Conservation (phyloP, 92 coral and sea anemone genomes). For the Micromussa lordhowensis region DNA sequence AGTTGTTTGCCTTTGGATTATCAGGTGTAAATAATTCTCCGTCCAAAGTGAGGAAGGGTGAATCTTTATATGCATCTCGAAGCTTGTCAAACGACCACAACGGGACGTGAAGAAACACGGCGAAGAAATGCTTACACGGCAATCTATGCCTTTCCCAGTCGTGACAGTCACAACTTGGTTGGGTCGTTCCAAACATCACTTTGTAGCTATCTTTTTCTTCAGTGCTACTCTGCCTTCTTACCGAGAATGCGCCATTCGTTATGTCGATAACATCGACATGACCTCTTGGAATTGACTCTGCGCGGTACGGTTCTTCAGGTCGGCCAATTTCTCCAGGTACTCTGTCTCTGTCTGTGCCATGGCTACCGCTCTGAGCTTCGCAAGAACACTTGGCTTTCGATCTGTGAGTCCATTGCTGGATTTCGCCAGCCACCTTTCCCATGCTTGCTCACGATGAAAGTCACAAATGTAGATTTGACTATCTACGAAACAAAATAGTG, state of each 20-base stretch:
- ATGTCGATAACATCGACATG: slow-evolving; percentile 26
- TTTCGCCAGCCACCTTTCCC: too few species aligned
- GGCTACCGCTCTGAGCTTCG: too few species aligned
- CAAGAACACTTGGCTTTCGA: too few species aligned
- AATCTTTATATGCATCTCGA: slow-evolving; percentile 26
- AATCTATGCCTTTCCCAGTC: slow-evolving; percentile 51
- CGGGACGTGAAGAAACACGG: slow-evolving; percentile 38
- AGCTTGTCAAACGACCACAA: slow-evolving; percentile 41
- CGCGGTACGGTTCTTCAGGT: not conserved
- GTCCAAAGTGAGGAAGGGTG: slow-evolving; percentile 51
- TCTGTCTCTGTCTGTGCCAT: too few species aligned
- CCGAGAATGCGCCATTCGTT: slow-evolving; percentile 19
- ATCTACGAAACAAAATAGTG: slow-evolving; percentile 33
- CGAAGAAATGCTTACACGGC: slow-evolving; percentile 67
- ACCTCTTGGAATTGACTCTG: slow-evolving; percentile 43
- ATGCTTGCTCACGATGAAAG: too few species aligned
- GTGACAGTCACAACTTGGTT: slow-evolving; percentile 53
- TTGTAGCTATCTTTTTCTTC: slow-evolving; percentile 19
- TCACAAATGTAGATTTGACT: too few species aligned
- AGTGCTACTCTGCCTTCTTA: slow-evolving; percentile 13
- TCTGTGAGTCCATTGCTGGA: too few species aligned
- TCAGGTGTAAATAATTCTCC: slow-evolving; percentile 6
- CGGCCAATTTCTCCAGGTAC: too few species aligned
- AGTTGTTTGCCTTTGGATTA: not conserved
- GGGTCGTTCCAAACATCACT: slow-evolving; percentile 29